Evolutionary conservation across 2,113 vertebrate species (phyloP), one percentile per base, ranked within the genome.

Genomic region (Lichenostomus cassidix): DNA sequence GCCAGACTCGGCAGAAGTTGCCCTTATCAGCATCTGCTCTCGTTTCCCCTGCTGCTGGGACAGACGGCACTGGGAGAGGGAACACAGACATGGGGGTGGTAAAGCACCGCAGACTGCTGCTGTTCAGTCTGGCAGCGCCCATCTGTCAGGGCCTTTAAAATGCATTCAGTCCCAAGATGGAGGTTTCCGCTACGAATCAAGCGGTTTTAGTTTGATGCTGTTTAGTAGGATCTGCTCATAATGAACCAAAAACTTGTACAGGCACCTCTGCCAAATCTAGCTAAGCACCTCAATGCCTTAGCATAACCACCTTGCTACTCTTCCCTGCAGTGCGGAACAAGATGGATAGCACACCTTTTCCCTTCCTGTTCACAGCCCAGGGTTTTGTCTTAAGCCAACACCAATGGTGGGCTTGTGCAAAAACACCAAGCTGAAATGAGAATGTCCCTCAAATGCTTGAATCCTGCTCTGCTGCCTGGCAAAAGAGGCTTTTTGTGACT

Each of bases 1-100:
- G 31, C 17, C 67, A 27, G 71, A 12, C 21, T 22, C 3, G 0
- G 8, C 1, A 0, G 24, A 46, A 78, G 44, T 37, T 15, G 5
- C 37, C 52, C 50, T 88, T 3, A 0, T 5, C 69, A 68, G 47
- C 64, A 35, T 42, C 91, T 78, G 81, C 46, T 74, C 19, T 27
- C 1, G 1, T 29, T 59, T 78, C 29, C 52, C 46, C 33, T 53
- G 56, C 78, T 79, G 39, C 63, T 74, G 86, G 86, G 79, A 41
- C 79, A 69, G 93, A 22, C 44, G 1, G 87, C 46, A 1, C 59
- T 69, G 89, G 65, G 10, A 77, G 55, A 83, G 60, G 50, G 68
- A 53, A 37, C 46, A 19, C 59, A 86, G 80, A 24, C 49, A 28
- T 0, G 1, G 31, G 41, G 76, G 55, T 90, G 63, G 46, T 68